Evolutionary conservation across 1,140 invertebrate species (phyloP).

Genomic region (Nasonia vitripennis): DNA sequence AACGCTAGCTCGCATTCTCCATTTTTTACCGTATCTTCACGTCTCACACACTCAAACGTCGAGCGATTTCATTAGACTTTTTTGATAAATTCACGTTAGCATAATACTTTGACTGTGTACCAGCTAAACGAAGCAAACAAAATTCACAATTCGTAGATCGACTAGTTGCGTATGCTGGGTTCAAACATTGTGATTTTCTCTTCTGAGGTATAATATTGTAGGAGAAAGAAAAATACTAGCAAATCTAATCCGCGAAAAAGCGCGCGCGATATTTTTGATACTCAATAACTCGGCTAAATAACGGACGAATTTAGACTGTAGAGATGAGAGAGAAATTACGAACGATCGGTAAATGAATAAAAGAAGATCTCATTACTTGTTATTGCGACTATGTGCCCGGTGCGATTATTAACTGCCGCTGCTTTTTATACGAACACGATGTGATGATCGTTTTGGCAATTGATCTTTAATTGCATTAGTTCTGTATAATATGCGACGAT

Average conservation of each 20-base stretch:
- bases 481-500: neutral
- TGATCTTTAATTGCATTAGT: neutral
- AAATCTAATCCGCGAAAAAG: neutral
- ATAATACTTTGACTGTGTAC: slow-evolving; percentile 26
- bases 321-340: slow-evolving; percentile 12
- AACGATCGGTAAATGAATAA: neutral
- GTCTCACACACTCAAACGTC: neutral
- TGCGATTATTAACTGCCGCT: neutral
- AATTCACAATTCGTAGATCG: neutral
- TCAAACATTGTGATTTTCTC: slow-evolving; percentile 31
- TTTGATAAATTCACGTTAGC: slow-evolving; percentile 21
- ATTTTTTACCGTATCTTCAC: slow-evolving; percentile 8
- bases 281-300: slow-evolving; percentile 16
- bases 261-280: slow-evolving; percentile 50
- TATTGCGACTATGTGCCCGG: slow-evolving; percentile 6
- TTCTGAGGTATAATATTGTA: neutral
- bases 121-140: neutral
- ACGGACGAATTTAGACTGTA: slow-evolving; percentile 40
- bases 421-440: neutral
- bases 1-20: slow-evolving; percentile 12
- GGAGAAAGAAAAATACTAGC: neutral
- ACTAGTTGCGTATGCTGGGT: slow-evolving; percentile 47
- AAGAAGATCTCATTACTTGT: slow-evolving; percentile 41
- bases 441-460: neutral
- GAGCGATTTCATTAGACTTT: slow-evolving; percentile 48